These are phyloP conservation scores for Crotophaga sulcirostris DNA, from an alignment of 2,113 vertebrate species.

Conservation along the genomic window DNA sequence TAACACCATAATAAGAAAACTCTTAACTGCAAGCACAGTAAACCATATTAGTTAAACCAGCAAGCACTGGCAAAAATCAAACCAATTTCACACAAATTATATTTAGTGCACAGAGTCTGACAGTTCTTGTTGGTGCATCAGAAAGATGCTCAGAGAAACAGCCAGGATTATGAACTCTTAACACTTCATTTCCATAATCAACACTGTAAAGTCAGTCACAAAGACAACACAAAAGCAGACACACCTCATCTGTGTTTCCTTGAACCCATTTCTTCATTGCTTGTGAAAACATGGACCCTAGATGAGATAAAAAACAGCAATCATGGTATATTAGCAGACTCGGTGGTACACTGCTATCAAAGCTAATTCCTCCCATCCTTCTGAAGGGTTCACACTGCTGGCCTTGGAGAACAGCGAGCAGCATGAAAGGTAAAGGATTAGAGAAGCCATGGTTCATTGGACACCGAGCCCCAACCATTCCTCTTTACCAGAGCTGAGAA, in stretches of 20 bases:
- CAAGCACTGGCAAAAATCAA: background rate
- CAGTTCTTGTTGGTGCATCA: background rate
- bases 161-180: background rate
- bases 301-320: background rate
- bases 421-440: background rate
- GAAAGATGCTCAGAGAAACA: background rate
- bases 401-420: background rate
- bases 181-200: background rate
- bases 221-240: background rate
- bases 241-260: slow-evolving; percentile 88
- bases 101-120: background rate
- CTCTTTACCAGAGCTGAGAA: background rate
- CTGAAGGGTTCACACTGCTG: background rate
- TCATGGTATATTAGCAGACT: background rate
- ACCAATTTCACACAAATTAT: background rate
- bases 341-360: background rate
- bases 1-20: background rate
- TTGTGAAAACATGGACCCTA: slow-evolving; percentile 92
- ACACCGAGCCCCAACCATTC: background rate
- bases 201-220: background rate
- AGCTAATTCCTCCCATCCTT: background rate
- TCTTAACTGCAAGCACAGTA: background rate
- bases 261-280: slow-evolving; percentile 95
- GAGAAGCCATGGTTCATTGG: background rate
- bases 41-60: background rate